Percentiles rank a stretch among this genome's conserved stretches.
Conservation (phyloP, 2,113 vertebrate species). For the Atlantisia rogersi region DNA sequence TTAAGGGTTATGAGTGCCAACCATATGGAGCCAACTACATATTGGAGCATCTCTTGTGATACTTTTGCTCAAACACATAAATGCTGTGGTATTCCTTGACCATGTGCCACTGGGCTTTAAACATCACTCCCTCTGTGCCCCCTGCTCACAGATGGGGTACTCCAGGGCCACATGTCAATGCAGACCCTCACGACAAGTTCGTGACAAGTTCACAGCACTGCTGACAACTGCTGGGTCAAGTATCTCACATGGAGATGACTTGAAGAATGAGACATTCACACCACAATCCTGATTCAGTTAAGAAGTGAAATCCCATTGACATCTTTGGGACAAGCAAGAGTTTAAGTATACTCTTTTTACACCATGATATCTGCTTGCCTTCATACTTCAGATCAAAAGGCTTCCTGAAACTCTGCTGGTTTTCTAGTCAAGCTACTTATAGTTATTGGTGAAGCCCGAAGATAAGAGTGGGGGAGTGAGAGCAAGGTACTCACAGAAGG, state of each 20-base stretch:
- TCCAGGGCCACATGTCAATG: neutral
- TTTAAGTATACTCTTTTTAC: neutral
- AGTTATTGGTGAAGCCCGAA: neutral
- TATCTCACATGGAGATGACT: neutral
- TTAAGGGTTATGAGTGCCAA: fast-evolving
- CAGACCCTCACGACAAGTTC: neutral
- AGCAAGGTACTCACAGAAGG: neutral
- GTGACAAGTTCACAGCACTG: neutral
- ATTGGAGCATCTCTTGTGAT: fast-evolving
- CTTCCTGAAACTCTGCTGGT: neutral
- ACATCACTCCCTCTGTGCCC: neutral
- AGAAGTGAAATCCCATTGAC: neutral
- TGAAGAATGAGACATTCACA: neutral
- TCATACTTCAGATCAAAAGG: neutral
- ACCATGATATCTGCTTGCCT: fast-evolving
- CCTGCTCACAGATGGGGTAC: neutral
- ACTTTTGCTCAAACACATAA: fast-evolving
- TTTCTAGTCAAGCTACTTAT: neutral
- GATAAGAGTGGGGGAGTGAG: neutral
- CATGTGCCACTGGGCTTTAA: neutral
- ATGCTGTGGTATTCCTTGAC: neutral
- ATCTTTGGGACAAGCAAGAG: neutral
- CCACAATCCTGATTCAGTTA: neutral
- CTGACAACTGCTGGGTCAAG: fast-evolving
- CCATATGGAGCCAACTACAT: fast-evolving